Base-by-base conservation (phyloP, 53 echinoderm and acorn worm genomes). In the Crossaster papposus region DNA sequence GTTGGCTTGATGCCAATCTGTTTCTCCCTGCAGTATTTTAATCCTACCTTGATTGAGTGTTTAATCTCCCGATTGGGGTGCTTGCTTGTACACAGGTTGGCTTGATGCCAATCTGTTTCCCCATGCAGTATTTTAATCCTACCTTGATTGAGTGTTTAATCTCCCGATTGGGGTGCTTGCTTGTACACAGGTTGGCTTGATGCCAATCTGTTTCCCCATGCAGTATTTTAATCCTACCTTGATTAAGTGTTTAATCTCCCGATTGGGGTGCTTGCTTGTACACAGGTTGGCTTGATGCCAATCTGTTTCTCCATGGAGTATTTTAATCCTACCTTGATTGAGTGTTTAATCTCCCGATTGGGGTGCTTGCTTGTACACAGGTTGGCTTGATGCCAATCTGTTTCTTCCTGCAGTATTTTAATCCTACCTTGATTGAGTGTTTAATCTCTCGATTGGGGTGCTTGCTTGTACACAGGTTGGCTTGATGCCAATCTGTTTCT, bases 181-280 rank as follows among this genome's bases (percentile, higher is more conserved):
- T 94, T 37, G 92, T 96, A 79, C 97, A 96, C 84, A 95, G 32
- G 64, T 84, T 87, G 38, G 89, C 81, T 28, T 91, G 94, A 80
- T 96, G 97, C 97, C 95, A 96, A 15, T 95, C 97, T 79, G 62
- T 83, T 52, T 96, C 97, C 30, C 89, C 91, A 68, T 94, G 94
- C 22, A 81, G 72, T 7, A 95, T 85, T 63, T 96, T 96, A n/a
- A n/a, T n/a, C n/a, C n/a, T n/a, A n/a, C n/a, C n/a, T n/a, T n/a
- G n/a, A 94, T 85, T 17, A 91, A 55, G 82, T 96, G 97, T 65
- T 95, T 95, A 70, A 95, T 91, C 71, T 96, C 97, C 54, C 95
- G 89, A 79, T 89, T 91, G 63, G 92, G 81, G 54, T 91, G 90
- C 79, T 96, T 96, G 62, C 95, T 94, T 37, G 92, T 96, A 79